A percentile compares a stretch with the other conserved stretches of the same genome.
Evolutionary conservation across 2,113 vertebrate genomes (phyloP).

Genomic region (Clarias gariepinus): DNA sequence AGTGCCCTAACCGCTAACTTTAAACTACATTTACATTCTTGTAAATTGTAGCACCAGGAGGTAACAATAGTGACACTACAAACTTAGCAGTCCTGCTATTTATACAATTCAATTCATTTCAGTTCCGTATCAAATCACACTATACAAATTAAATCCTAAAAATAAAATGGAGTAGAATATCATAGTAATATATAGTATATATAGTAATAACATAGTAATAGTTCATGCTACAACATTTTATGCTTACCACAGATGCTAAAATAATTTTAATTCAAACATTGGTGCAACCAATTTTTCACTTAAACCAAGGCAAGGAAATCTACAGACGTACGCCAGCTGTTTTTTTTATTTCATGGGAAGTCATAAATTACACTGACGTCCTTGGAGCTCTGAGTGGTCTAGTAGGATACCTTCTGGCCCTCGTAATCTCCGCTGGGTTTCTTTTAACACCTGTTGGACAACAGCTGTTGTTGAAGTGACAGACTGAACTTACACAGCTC

Average conservation of each 20-base stretch:
- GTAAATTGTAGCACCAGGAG: conserved; percentile 22
- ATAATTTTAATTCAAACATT: neutral
- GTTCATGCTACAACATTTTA: neutral
- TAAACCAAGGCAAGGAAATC: neutral
- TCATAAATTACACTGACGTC: conserved; percentile 43
- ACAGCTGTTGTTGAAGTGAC: conserved; percentile 30
- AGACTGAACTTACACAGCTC: neutral
- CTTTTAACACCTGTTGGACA: conserved; percentile 24
- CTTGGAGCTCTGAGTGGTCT: conserved; percentile 14
- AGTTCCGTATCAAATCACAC: neutral
- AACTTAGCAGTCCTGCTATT: neutral
- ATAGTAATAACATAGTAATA: no score
- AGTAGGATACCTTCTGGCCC: neutral
- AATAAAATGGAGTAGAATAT: neutral
- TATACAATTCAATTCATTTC: neutral
- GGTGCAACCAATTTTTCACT: neutral
- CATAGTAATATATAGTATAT: no score
- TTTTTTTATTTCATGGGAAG: conserved; percentile 37
- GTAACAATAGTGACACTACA: neutral
- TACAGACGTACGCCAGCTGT: conserved; percentile 21
- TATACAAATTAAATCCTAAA: neutral
- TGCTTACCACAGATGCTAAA: neutral
- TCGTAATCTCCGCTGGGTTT: conserved; percentile 12
- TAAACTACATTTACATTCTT: conserved; percentile 27
- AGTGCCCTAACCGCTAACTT: conserved; percentile 20